Evolutionary conservation across 2,113 vertebrate genomes (phyloP), one percentile per base, ranked within the genome.

Genomic region (Conger conger): DNA sequence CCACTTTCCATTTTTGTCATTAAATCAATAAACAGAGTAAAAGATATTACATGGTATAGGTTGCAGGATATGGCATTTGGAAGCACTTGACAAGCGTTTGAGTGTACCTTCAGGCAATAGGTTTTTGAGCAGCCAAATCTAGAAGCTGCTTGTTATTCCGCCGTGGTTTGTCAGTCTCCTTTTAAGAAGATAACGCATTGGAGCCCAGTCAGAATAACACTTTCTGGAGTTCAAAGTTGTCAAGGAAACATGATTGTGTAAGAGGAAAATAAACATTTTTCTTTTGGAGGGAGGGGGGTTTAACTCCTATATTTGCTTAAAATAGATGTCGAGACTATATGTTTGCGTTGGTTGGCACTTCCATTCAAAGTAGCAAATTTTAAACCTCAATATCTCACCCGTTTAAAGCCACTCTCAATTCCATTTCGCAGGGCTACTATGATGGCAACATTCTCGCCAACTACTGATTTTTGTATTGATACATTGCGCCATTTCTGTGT

Each of bases 11-110:
- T 18, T 45, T 63, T 23, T 80, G 79, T 50, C 79, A 79, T 79
- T 79, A 42, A 79, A 79, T 79, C 78, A 40, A 79, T 79, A 79
- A 4, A 17, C 20, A 20, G 23, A 23, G 78, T 79, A 38, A 79
- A 38, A 79, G 15, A 30, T 16, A 80, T 45, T 80, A 42, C 79
- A 80, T n/a, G 79, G 38, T 80, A 50, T 80, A 80, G 38, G 79
- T 20, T 42, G 18, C 38, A n/a, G 78, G 38, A 63, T 27, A 79
- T 80, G 79, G 23, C 40, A n/a, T 80, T 80, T 80, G 38, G 68
- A 73, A 73, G 68, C 68, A 33, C 68, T 73, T 73, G 68, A 30
- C 68, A 73, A 73, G 68, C 5, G n/a, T 30, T 50, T 11, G 68
- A 73, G 68, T 33, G 68, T 50, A 80, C 27, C 38, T 40, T 80